phyloP scores from a whole-genome alignment of 2,113 vertebrate species.

The Gnathonemus longibarbis region DNA sequence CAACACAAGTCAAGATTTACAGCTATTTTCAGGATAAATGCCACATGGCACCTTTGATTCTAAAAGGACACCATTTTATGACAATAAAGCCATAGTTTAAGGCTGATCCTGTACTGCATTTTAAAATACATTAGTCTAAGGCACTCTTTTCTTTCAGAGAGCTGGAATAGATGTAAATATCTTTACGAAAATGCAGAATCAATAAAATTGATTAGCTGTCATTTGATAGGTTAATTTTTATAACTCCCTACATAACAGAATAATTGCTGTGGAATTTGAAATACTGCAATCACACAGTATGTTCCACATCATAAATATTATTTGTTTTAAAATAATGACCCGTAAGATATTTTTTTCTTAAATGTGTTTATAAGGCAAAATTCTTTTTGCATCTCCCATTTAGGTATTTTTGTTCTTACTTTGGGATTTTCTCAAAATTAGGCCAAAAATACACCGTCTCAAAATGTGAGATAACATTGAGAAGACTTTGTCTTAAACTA shows the following conservation, averaged over 20 bases:
- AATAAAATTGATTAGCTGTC: neutral
- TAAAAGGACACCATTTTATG: neutral
- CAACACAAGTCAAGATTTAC: neutral
- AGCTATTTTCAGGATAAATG: neutral
- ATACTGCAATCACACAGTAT: neutral
- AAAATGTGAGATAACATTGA: neutral
- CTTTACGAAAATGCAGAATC: neutral
- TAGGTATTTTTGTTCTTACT: slow-evolving; percentile 43
- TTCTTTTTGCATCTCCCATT: slow-evolving; percentile 38
- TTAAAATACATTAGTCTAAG: neutral
- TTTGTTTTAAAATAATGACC: slow-evolving; percentile 29
- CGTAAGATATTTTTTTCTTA: slow-evolving; percentile 39
- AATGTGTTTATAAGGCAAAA: slow-evolving; percentile 28
- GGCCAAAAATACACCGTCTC: slow-evolving; percentile 33
- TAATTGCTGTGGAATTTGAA: neutral
- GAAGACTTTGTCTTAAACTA: slow-evolving; percentile 18
- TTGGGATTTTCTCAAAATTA: slow-evolving; percentile 33
- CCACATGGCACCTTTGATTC: neutral
- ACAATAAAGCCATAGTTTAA: neutral
- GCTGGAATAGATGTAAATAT: neutral
- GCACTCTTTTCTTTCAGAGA: neutral
- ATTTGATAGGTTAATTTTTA: neutral
- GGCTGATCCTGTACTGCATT: neutral
- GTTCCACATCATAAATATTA: slow-evolving; percentile 1
- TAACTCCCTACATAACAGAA: neutral